Evolutionary conservation across 2,797 vertebrate species (phyloP).

Genomic region (Tapera naevia): DNA sequence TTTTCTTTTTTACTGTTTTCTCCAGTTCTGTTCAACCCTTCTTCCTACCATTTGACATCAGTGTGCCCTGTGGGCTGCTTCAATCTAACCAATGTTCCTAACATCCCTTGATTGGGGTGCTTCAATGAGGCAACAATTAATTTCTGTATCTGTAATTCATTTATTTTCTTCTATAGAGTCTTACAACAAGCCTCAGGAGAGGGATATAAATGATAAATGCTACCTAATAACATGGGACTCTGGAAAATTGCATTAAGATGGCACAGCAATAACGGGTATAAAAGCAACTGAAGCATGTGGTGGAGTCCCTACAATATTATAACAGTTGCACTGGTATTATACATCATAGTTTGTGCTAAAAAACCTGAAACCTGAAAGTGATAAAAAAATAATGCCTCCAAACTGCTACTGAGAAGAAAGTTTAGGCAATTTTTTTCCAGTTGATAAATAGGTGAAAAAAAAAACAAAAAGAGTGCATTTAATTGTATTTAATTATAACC

Average conservation of each 20-base stretch:
- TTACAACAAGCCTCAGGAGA: conserved; percentile 26
- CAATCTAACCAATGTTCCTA: neutral
- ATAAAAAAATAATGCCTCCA: neutral
- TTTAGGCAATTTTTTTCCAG: neutral
- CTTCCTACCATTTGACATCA: neutral
- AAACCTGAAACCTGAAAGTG: neutral
- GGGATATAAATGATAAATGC: conserved; percentile 51
- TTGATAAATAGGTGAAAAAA: neutral
- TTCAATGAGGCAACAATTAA: conserved; percentile 36
- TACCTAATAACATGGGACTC: conserved; percentile 30
- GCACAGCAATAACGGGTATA: conserved; percentile 38
- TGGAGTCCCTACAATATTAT: neutral
- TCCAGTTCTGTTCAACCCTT: neutral
- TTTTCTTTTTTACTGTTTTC: neutral
- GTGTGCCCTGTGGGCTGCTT: neutral
- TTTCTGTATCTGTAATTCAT: conserved; percentile 40
- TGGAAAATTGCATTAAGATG: conserved; percentile 46
- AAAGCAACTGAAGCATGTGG: conserved; percentile 41
- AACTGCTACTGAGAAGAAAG: neutral
- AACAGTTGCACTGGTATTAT: conserved; percentile 45
- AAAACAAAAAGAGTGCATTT: neutral
- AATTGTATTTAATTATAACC: neutral
- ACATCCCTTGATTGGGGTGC: neutral
- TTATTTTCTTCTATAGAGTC: conserved; percentile 34
- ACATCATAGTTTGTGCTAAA: neutral